A percentile compares a stretch with the other conserved stretches of the same genome.
phyloP scores from a whole-genome alignment of 37 sponge, comb jelly and placozoan genomes.

The Crambe crambe region DNA sequence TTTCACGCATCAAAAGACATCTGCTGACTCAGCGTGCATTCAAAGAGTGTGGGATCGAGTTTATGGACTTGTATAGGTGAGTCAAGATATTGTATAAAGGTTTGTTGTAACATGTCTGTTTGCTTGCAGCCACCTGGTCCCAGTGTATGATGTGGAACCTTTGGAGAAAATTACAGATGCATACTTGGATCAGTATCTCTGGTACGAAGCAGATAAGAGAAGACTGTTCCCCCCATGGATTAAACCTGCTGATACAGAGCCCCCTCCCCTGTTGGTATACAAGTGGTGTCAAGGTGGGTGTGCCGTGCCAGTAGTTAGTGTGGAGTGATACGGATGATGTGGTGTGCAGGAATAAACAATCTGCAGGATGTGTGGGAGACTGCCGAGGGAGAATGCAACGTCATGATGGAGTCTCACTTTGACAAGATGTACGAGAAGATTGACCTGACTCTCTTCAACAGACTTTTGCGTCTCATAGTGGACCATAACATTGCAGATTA shows the following conservation, averaged over 20 bases:
- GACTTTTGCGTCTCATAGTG: slow-evolving; percentile 93
- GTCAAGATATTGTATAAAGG: background rate
- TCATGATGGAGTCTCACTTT: slow-evolving; percentile 93
- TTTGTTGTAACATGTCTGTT: background rate
- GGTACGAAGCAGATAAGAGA: slow-evolving; percentile 99
- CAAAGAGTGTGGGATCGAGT: slow-evolving; percentile 99
- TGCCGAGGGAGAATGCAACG: slow-evolving; percentile 95
- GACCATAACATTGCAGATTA: slow-evolving; percentile 99
- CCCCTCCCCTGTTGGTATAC: slow-evolving; percentile 97
- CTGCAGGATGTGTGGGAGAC: slow-evolving; percentile 98
- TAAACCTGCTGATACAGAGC: slow-evolving; percentile 98
- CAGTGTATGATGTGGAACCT: slow-evolving; percentile 98
- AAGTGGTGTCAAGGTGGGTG: slow-evolving; percentile 98
- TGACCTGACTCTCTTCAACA: slow-evolving; percentile 94
- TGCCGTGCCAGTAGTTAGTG: background rate
- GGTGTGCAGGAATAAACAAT: slow-evolving; percentile 89
- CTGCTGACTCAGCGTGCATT: slow-evolving; percentile 97
- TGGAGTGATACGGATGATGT: background rate
- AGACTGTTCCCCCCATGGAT: slow-evolving; percentile 99
- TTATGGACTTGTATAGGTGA: slow-evolving; percentile 97
- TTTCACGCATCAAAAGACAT: slow-evolving; percentile 96
- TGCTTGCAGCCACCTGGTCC: slow-evolving; percentile 76
- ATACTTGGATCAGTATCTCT: slow-evolving; percentile 99
- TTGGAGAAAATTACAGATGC: slow-evolving; percentile 99
- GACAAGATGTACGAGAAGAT: slow-evolving; percentile 99